Conservation (phyloP, 2,113 vertebrate species). For the Melanerpes formicivorus region DNA sequence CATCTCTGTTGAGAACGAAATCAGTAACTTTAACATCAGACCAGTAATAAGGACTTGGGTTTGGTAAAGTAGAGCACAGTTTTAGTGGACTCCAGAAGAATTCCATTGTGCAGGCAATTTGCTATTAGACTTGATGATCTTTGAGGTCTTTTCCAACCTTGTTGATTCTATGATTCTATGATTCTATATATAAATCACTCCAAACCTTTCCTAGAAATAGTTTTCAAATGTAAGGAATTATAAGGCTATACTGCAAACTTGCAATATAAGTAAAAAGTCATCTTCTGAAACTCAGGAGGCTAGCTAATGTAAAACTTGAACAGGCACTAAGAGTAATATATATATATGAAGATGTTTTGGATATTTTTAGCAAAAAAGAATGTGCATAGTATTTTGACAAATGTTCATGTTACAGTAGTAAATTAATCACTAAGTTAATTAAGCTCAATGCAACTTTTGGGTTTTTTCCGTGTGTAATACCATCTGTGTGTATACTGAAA, state of each 20-base stretch:
- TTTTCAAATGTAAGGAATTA: neutral
- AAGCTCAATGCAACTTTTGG: neutral
- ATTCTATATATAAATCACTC: neutral
- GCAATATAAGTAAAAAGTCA: neutral
- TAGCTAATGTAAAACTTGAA: neutral
- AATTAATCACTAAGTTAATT: neutral
- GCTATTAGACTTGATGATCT: neutral
- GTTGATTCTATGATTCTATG: too few relatives aligned
- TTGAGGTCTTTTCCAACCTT: too few relatives aligned
- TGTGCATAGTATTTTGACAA: neutral
- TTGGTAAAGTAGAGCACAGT: slow-evolving; percentile 49
- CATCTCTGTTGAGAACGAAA: neutral
- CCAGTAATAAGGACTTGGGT: slow-evolving; percentile 12
- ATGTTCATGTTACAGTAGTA: neutral
- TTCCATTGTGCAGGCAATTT: slow-evolving; percentile 10
- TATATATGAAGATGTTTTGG: neutral
- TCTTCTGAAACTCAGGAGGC: neutral
- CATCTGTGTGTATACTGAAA: neutral
- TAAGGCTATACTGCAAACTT: neutral
- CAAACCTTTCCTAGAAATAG: neutral
- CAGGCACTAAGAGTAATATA: neutral
- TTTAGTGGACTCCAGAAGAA: slow-evolving; percentile 18
- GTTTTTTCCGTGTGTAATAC: neutral
- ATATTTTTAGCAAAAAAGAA: neutral
- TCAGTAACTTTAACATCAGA: slow-evolving; percentile 46